Conservation (phyloP, 1,140 invertebrate species). For the Hypothenemus hampei region DNA sequence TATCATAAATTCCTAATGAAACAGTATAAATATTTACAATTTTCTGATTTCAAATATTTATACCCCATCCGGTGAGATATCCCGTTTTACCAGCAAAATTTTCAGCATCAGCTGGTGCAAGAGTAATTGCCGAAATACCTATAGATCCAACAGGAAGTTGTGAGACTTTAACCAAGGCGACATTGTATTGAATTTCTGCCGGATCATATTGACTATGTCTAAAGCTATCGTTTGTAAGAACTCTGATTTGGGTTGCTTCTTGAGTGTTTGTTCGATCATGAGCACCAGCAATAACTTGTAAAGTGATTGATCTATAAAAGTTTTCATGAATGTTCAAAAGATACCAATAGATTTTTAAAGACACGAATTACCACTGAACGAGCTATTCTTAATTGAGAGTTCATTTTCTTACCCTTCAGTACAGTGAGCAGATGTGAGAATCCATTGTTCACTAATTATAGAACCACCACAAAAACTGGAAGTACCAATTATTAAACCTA, state of each 20-base stretch:
- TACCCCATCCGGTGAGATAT: conserved; percentile 17
- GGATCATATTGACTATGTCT: not conserved
- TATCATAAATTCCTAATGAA: conserved; percentile 4
- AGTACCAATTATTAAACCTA: no score
- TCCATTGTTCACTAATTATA: no score
- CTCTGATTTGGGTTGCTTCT: conserved; percentile 5
- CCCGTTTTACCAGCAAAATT: conserved; percentile 14
- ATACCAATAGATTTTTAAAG: no score
- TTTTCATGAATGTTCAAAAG: no score
- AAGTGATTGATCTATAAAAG: no score
- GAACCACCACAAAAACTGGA: no score
- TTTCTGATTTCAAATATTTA: not conserved
- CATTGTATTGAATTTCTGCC: not conserved
- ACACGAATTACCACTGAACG: no score
- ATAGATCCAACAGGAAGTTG: not conserved
- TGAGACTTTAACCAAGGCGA: conserved; percentile 10
- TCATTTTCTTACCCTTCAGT: no score
- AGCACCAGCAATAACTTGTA: conserved; percentile 13
- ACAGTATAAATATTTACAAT: not conserved
- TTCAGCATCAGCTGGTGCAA: conserved; percentile 14
- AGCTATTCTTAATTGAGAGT: no score
- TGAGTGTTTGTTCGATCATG: conserved; percentile 2
- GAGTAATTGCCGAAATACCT: not conserved
- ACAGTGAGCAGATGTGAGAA: no score
- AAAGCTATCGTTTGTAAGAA: not conserved